Conservation (phyloP, 2,888 invertebrate genomes). For the Drosophila conformis region DNA sequence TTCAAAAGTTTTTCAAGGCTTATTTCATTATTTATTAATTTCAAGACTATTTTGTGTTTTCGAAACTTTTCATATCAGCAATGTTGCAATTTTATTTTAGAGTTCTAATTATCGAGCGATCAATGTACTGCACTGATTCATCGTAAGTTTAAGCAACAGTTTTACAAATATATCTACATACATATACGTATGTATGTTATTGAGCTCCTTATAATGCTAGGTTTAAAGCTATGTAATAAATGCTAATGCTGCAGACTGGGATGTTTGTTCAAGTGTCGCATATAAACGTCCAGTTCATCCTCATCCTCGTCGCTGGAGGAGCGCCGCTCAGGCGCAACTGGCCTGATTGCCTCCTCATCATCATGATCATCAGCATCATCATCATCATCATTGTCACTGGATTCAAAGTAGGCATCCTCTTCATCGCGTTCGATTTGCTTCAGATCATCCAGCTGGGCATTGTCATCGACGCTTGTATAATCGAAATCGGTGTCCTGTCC, state of each 20-base stretch:
- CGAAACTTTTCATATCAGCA: background rate
- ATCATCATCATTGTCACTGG: constrained; percentile 89
- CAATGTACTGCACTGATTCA: constrained; percentile 10
- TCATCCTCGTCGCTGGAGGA: constrained; percentile 85
- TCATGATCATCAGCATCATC: constrained; percentile 32
- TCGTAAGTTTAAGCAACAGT: constrained; percentile 6
- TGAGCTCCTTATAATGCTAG: constrained; percentile 40
- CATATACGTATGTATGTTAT: constrained; percentile 22
- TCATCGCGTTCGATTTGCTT: constrained; percentile 91
- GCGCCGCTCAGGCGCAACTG: constrained; percentile 37
- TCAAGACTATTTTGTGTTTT: background rate
- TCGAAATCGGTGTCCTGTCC: constrained; percentile 94
- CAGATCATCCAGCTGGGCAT: constrained; percentile 91
- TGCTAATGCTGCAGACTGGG: constrained; percentile 73
- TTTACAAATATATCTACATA: background rate
- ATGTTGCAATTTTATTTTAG: background rate
- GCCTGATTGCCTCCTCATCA: background rate
- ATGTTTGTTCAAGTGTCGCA: constrained; percentile 86
- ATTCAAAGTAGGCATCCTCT: constrained; percentile 95
- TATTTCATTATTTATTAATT: background rate
- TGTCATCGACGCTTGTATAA: constrained; percentile 92
- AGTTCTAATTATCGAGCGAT: constrained; percentile 3
- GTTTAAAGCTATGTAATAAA: constrained; percentile 49
- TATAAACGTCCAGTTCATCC: constrained; percentile 91
- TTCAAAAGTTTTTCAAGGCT: too few relatives aligned